Percentiles rank a stretch among this genome's conserved stretches.
These are phyloP conservation scores for Lytechinus variegatus DNA, from an alignment of 35 echinoderm and acorn worm genomes.

Conservation along the genomic window DNA sequence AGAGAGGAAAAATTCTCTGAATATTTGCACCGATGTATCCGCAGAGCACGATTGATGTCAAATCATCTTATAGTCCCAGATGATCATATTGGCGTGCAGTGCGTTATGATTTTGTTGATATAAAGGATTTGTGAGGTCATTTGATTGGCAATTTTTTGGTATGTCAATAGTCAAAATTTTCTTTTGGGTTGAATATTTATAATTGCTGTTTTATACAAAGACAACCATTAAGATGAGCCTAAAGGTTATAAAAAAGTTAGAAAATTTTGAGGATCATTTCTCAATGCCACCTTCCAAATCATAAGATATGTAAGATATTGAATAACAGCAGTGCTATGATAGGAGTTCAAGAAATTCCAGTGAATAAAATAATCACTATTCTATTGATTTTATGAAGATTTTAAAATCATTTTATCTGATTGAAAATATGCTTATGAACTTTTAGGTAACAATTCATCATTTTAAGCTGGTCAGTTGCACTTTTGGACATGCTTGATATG, in stretches of 20 bases:
- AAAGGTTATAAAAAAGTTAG: background rate
- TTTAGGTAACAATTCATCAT: background rate
- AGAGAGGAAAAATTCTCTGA: no score
- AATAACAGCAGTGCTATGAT: background rate
- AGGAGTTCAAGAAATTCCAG: background rate
- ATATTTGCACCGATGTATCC: no score
- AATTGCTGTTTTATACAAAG: background rate
- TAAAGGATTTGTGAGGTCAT: background rate
- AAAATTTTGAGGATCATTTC: background rate
- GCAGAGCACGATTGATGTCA: background rate
- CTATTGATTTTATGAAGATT: no score
- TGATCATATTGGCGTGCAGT: background rate
- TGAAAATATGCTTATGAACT: background rate
- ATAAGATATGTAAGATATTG: background rate
- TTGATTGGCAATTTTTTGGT: no score
- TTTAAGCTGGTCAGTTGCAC: background rate
- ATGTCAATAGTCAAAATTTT: no score
- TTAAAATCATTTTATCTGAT: no score
- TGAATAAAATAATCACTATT: no score
- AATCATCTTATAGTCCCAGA: background rate
- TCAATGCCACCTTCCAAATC: background rate
- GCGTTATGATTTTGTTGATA: background rate
- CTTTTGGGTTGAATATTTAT: background rate
- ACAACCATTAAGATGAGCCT: background rate
- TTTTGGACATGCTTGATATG: background rate